phyloP scores from a whole-genome alignment of 2,113 vertebrate species.

The Eira barbara region DNA sequence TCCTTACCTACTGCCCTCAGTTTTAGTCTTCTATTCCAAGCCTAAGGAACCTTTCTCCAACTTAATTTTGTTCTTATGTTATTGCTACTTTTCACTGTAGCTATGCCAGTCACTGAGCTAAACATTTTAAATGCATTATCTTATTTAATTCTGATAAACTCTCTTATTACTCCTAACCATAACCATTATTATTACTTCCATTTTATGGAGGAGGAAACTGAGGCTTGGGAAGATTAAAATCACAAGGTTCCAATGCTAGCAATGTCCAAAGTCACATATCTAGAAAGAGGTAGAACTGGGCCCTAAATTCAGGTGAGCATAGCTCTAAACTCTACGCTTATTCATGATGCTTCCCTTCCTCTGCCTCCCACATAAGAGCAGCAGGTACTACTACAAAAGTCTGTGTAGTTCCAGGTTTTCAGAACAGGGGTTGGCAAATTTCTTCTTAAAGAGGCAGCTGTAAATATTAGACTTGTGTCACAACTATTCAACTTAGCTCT shows the following conservation, averaged over 20 bases:
- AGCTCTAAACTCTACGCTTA: background rate
- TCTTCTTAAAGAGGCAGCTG: background rate
- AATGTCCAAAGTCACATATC: background rate
- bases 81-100: background rate
- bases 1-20: background rate
- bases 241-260: background rate
- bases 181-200: background rate
- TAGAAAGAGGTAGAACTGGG: background rate
- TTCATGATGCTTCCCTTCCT: background rate
- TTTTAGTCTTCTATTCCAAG: background rate
- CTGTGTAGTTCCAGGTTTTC: background rate
- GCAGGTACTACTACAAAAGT: background rate
- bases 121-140: background rate
- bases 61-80: background rate
- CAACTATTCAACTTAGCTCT: background rate
- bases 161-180: background rate
- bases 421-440: background rate
- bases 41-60: background rate
- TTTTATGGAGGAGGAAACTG: background rate
- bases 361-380: background rate
- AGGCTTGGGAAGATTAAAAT: background rate
- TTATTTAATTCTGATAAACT: background rate
- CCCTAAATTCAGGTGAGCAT: background rate
- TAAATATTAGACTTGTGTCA: background rate
- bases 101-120: background rate